A percentile compares a stretch with the other conserved stretches of the same genome.
phyloP scores from a whole-genome alignment of 2,888 invertebrate species.

The Hypomecis punctinalis region DNA sequence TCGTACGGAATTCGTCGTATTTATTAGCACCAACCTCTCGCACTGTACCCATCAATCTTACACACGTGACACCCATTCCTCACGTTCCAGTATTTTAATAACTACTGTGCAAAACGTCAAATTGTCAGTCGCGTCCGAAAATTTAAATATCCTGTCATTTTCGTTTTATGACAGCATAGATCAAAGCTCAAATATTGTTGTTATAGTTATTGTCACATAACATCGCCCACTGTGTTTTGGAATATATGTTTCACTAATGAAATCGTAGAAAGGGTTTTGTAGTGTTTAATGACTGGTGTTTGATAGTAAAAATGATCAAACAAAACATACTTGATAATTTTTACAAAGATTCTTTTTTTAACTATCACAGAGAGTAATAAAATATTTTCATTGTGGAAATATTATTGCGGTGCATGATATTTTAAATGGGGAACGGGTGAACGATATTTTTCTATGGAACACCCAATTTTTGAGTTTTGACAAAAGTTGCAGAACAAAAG shows the following conservation, averaged over 20 bases:
- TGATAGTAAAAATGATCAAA: constrained; percentile 35
- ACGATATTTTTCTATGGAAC: too few relatives aligned
- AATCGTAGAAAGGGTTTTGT: constrained; percentile 35
- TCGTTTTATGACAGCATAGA: constrained; percentile 45
- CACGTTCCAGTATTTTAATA: constrained; percentile 22
- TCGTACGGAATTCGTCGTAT: too few relatives aligned
- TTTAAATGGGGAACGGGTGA: too few relatives aligned
- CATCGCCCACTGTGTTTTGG: constrained; percentile 32
- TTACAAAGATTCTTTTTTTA: constrained; percentile 5
- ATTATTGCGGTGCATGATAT: background rate
- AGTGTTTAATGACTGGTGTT: constrained; percentile 26
- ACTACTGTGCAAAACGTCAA: constrained; percentile 38
- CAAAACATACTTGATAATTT: constrained; percentile 30
- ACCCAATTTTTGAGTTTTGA: too few relatives aligned
- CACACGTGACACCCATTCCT: constrained; percentile 27
- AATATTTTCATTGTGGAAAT: constrained; percentile 1
- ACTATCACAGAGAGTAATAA: background rate
- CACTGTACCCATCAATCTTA: too few relatives aligned
- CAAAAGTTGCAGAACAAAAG: too few relatives aligned
- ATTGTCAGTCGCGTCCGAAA: constrained; percentile 37
- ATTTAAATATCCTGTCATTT: constrained; percentile 48
- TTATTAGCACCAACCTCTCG: too few relatives aligned
- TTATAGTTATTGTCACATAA: constrained; percentile 42
- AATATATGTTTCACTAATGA: constrained; percentile 28
- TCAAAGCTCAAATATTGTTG: constrained; percentile 46